Conservation (phyloP, 2,797 vertebrate species). For the Spinibarbus caldwelli region DNA sequence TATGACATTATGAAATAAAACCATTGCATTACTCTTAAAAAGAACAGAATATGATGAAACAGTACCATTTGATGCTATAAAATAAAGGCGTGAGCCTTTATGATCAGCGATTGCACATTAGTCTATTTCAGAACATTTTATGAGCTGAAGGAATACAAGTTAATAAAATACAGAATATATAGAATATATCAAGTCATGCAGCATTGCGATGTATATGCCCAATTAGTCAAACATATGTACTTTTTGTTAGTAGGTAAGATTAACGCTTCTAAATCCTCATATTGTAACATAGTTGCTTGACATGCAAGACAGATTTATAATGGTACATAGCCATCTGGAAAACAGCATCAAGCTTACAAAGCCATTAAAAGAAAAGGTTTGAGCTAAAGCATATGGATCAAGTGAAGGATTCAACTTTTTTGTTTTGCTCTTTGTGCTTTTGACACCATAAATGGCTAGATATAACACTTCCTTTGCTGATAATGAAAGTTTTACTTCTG, state of each 20-base stretch:
- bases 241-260: constrained; percentile 42
- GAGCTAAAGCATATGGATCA: constrained; percentile 49
- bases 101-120: neutral
- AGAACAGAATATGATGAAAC: neutral
- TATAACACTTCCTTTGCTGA: constrained; percentile 12
- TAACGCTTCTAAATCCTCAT: constrained; percentile 36
- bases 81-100: no score
- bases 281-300: constrained; percentile 37
- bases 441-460: constrained; percentile 13
- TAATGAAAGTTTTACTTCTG: constrained; percentile 30
- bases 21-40: neutral
- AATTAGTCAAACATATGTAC: constrained; percentile 49
- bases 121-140: neutral
- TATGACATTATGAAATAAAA: neutral
- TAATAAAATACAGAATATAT: constrained; percentile 6
- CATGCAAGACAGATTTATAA: constrained; percentile 52
- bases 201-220: constrained; percentile 31
- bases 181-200: constrained; percentile 12
- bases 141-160: neutral
- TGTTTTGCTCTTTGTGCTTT: constrained; percentile 1
- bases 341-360: constrained; percentile 46
- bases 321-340: constrained; percentile 49
- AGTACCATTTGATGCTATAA: neutral
- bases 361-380: constrained; percentile 52
- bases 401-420: constrained; percentile 46